These are phyloP conservation scores for Dynastes hyllus DNA, from an alignment of 2,888 invertebrate species.

Conservation along the genomic window DNA sequence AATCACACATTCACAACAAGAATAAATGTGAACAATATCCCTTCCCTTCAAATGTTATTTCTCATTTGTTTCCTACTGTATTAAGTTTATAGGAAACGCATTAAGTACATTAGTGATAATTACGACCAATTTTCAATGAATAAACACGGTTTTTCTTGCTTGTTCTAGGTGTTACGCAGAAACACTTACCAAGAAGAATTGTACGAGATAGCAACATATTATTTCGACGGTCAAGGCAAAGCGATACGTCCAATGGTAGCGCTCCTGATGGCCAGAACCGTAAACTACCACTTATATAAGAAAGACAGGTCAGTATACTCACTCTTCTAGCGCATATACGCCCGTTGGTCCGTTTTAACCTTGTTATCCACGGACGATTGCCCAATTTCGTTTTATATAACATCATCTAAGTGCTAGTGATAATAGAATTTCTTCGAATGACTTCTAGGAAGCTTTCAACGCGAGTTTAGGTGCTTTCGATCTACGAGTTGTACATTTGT, in stretches of 20 bases:
- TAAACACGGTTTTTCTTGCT: conserved; percentile 15
- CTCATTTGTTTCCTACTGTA: too few relatives aligned
- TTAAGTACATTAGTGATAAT: too few relatives aligned
- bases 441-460: conserved; percentile 10
- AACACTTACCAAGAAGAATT: conserved; percentile 90
- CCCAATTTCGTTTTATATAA: conserved; percentile 18
- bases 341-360: not conserved
- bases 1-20: too few relatives aligned
- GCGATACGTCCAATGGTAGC: conserved; percentile 96
- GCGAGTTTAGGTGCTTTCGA: not conserved
- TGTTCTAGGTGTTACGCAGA: conserved; percentile 80
- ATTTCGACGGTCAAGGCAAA: conserved; percentile 99
- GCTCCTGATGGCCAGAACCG: conserved; percentile 93
- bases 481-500: too few relatives aligned
- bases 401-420: not conserved
- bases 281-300: conserved; percentile 91
- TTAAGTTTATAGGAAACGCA: too few relatives aligned
- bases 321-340: not conserved
- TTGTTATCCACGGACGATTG: conserved; percentile 14
- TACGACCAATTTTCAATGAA: not conserved
- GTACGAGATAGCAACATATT: conserved; percentile 94
- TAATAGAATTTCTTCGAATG: not conserved
- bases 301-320: conserved; percentile 80
- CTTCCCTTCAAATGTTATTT: too few relatives aligned
- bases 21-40: too few relatives aligned